Percentiles rank a stretch among this genome's conserved stretches.
These are phyloP conservation scores for Aurelia sp. DNA, from an alignment of 30 jellyfish, hydroid and myxozoan genomes.

Conservation along the genomic window DNA sequence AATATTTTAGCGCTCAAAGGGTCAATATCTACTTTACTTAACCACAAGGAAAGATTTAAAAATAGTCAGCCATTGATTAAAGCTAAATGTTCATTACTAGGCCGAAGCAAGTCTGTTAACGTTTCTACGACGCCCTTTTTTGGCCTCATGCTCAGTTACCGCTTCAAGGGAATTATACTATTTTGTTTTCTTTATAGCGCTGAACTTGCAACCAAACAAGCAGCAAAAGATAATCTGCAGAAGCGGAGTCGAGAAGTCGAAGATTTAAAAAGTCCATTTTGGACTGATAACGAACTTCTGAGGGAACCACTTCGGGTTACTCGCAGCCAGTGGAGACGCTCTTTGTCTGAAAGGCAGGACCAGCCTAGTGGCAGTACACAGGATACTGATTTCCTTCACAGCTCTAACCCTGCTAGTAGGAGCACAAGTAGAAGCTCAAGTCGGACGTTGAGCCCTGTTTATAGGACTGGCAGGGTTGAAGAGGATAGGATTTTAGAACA, in stretches of 20 bases:
- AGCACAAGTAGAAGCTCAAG: slow-evolving; percentile 60
- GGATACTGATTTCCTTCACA: neutral
- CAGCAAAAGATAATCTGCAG: neutral
- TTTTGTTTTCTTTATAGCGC: no score
- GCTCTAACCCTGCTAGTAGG: slow-evolving; percentile 46
- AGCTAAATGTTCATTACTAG: no score
- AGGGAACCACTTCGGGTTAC: slow-evolving; percentile 61
- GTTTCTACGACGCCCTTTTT: no score
- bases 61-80: no score
- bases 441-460: slow-evolving; percentile 63
- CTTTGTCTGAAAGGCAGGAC: slow-evolving; percentile 25
- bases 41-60: no score
- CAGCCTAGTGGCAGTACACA: slow-evolving; percentile 5
- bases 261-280: neutral
- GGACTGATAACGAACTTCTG: slow-evolving; percentile 32
- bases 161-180: no score
- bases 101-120: no score
- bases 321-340: slow-evolving; percentile 79
- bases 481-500: neutral
- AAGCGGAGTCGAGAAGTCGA: slow-evolving; percentile 56
- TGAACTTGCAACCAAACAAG: no score
- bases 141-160: no score
- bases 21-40: no score
- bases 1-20: no score
- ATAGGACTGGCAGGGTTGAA: slow-evolving; percentile 13